Base-by-base conservation (phyloP, 2,797 vertebrate genomes). In the Lagodon rhomboides region DNA sequence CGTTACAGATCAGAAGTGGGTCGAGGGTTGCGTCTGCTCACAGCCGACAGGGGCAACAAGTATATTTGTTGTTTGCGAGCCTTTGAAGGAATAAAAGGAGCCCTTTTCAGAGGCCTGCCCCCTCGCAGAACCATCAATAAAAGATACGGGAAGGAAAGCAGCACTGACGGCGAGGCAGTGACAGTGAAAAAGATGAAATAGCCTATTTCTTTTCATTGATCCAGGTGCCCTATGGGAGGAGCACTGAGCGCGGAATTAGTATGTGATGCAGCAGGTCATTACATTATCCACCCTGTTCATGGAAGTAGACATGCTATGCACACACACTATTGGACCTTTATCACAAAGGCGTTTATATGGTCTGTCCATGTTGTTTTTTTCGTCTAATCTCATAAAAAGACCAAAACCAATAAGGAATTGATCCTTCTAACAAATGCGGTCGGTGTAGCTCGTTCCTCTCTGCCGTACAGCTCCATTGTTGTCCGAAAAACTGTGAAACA, bases 71-170 rank as follows among this genome's bases (percentile, higher is more conserved):
- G 75, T 87, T n/a, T n/a, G n/a, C n/a, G 79, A 70, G 55, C 38
- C 12, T 80, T 68, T 51, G 62, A 78, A 38, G 60, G 64, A 49
- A 68, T 60, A 77, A 30, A 54, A 53, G 17, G 51, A 51, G 71
- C n/a, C 58, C 41, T 68, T 68, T 66, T 81, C 13, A 66, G 63
- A 63, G 22, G 47, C 65, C 41, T 16, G 16, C 27, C 61, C n/a
- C 63, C 73, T 56, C 17, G 1, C 65, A 73, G 68, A 56, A 51
- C 68, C 86, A 85, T 94, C 84, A 92, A 92, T 94, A 90, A 93
- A 92, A 94, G 73, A 91, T 89, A 77, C 88, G 76, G 60, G 58
- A 58, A 62, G 71, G 51, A 54, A 59, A 73, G 75, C 67, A 75
- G 67, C 4, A 17, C 5, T 30, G 78, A 75, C 50, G 64, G 61